Percentiles rank a stretch among this genome's conserved stretches.
Conservation (phyloP, 2,888 invertebrate species). For the Omphaloscelis lunosa region DNA sequence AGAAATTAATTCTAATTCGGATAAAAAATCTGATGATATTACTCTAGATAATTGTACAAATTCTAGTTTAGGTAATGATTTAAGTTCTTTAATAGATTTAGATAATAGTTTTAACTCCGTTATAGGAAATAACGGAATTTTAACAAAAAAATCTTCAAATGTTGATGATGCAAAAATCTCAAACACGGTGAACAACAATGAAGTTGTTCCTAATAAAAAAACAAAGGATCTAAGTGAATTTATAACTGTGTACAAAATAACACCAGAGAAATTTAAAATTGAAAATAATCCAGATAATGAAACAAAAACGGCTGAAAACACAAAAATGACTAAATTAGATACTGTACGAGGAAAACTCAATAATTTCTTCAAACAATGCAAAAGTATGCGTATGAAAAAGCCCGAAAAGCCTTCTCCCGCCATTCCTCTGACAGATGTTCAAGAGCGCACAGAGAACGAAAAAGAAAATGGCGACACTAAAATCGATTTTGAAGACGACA, state of each 20-base stretch:
- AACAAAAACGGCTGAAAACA: constrained; percentile 13
- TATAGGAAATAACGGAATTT: constrained; percentile 12
- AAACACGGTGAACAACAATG: neutral
- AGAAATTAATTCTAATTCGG: constrained; percentile 1
- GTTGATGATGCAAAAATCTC: constrained; percentile 15
- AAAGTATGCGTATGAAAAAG: constrained; percentile 58
- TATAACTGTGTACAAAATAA: constrained; percentile 73
- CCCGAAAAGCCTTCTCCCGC: constrained; percentile 25
- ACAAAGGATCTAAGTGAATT: constrained; percentile 62
- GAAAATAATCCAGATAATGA: neutral
- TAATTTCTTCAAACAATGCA: constrained; percentile 72
- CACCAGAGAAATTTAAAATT: constrained; percentile 33
- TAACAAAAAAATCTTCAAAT: constrained; percentile 11
- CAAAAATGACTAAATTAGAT: constrained; percentile 43
- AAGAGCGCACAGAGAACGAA: constrained; percentile 40
- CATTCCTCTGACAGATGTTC: constrained; percentile 47
- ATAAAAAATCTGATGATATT: constrained; percentile 23
- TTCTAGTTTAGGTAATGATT: constrained; percentile 23
- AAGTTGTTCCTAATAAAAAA: constrained; percentile 29
- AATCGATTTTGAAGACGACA: constrained; percentile 24
- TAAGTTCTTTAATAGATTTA: constrained; percentile 10
- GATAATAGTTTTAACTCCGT: constrained; percentile 7
- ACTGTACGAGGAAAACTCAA: constrained; percentile 53
- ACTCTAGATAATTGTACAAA: constrained; percentile 31
- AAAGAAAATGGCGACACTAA: constrained; percentile 33